phyloP scores from a whole-genome alignment of 2,888 invertebrate genomes.

The Rutpela maculata region DNA sequence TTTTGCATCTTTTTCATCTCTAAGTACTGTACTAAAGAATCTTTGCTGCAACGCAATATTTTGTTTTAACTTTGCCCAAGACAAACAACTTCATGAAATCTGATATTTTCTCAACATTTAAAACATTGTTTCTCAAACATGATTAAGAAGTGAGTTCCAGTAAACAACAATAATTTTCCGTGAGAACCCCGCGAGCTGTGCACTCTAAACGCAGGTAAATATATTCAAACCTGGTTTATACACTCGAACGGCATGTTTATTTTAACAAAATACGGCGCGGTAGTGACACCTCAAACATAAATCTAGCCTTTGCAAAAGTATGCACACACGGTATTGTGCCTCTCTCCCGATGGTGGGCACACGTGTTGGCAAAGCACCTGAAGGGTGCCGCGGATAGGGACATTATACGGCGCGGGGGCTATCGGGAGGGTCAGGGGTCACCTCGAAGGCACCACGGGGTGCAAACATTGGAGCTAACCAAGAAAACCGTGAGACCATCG shows the following conservation, averaged over 20 bases:
- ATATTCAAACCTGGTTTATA: constrained; percentile 48
- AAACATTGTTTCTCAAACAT: no score
- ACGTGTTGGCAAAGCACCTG: constrained; percentile 46
- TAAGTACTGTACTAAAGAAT: no score
- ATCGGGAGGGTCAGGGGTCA: constrained; percentile 54
- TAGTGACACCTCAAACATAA: constrained; percentile 48
- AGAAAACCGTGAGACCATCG: constrained; percentile 49
- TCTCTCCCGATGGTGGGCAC: constrained; percentile 37
- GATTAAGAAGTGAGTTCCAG: neutral
- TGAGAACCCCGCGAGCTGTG: constrained; percentile 42
- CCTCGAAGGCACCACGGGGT: constrained; percentile 51
- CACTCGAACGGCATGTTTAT: constrained; percentile 48
- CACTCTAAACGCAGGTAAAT: constrained; percentile 45
- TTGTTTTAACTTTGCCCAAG: no score
- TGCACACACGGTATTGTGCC: constrained; percentile 34
- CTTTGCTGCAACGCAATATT: no score
- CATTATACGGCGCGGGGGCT: constrained; percentile 48
- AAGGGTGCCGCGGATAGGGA: constrained; percentile 53
- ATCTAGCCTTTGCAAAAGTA: constrained; percentile 39
- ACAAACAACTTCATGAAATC: no score
- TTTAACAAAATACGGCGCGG: constrained; percentile 43
- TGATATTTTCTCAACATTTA: no score
- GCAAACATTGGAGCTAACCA: constrained; percentile 53
- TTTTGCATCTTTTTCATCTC: no score
- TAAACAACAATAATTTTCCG: constrained; percentile 9